phyloP scores from a whole-genome alignment of 2,113 vertebrate genomes.

The Clarias gariepinus region DNA sequence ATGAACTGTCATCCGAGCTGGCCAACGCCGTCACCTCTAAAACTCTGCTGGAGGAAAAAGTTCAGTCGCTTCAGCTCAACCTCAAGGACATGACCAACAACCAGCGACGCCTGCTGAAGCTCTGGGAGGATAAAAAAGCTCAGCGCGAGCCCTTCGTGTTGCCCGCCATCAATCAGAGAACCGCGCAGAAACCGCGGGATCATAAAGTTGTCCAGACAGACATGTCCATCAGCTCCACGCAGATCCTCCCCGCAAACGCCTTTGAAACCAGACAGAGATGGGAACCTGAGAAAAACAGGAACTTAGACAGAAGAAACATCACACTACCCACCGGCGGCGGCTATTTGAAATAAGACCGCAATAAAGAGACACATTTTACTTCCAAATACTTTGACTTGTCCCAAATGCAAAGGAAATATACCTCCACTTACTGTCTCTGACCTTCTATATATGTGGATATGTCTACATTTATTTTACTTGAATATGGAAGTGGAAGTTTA shows the following conservation, averaged over 20 bases:
- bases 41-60: constrained; percentile 72
- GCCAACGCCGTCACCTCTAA: constrained; percentile 72
- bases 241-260: constrained; percentile 67
- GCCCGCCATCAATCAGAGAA: constrained; percentile 64
- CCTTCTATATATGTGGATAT: neutral
- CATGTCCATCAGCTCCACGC: constrained; percentile 68
- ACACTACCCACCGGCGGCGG: constrained; percentile 55
- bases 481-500: neutral
- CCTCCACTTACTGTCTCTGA: neutral
- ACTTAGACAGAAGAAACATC: constrained; percentile 65
- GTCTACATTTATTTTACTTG: neutral
- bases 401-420: neutral
- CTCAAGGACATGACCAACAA: constrained; percentile 78
- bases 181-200: constrained; percentile 53
- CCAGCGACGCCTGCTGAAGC: constrained; percentile 71
- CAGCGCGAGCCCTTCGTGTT: constrained; percentile 72
- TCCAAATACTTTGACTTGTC: neutral
- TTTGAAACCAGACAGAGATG: constrained; percentile 64
- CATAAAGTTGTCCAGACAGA: constrained; percentile 74
- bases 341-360: constrained; percentile 58
- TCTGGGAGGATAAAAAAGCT: constrained; percentile 75
- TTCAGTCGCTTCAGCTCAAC: constrained; percentile 72
- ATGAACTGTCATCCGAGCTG: constrained; percentile 71
- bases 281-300: constrained; percentile 61
- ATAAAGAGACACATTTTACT: neutral